Evolutionary conservation across 2,888 invertebrate genomes (phyloP).

Genomic region (Platycheirus albimanus): DNA sequence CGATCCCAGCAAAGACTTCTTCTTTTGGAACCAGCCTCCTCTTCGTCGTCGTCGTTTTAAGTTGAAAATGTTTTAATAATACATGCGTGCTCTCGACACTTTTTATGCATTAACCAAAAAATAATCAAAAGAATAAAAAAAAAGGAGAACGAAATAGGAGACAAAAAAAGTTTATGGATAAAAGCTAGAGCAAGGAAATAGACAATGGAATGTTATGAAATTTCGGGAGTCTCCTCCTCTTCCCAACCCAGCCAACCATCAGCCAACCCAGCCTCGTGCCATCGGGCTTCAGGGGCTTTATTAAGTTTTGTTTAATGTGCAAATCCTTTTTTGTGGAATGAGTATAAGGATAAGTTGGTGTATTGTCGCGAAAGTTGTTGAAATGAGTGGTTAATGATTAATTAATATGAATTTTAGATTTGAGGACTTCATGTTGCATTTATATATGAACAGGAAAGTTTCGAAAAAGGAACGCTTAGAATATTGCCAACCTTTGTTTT

Average conservation of each 20-base stretch:
- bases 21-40: slow-evolving; percentile 3
- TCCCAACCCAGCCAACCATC: no score
- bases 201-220: slow-evolving; percentile 64
- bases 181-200: slow-evolving; percentile 52
- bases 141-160: slow-evolving; percentile 5
- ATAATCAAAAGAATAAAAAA: no score
- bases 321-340: slow-evolving; percentile 56
- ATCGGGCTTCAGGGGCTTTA: slow-evolving; percentile 61
- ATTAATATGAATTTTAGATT: slow-evolving; percentile 58
- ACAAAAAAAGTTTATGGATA: slow-evolving; percentile 38
- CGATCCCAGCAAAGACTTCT: not conserved
- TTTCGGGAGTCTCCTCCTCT: slow-evolving; percentile 55
- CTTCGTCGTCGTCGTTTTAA: slow-evolving; percentile 45
- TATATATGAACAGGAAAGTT: slow-evolving; percentile 6
- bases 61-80: slow-evolving; percentile 71
- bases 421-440: not conserved
- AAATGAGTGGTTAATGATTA: slow-evolving; percentile 68
- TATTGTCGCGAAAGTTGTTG: slow-evolving; percentile 43
- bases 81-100: slow-evolving; percentile 73
- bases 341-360: slow-evolving; percentile 27
- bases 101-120: slow-evolving; percentile 57
- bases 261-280: slow-evolving; percentile 2
- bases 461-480: not conserved
- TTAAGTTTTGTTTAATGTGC: slow-evolving; percentile 73
- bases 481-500: not conserved